Conservation (phyloP, 2,888 invertebrate genomes). For the Emesis furor region DNA sequence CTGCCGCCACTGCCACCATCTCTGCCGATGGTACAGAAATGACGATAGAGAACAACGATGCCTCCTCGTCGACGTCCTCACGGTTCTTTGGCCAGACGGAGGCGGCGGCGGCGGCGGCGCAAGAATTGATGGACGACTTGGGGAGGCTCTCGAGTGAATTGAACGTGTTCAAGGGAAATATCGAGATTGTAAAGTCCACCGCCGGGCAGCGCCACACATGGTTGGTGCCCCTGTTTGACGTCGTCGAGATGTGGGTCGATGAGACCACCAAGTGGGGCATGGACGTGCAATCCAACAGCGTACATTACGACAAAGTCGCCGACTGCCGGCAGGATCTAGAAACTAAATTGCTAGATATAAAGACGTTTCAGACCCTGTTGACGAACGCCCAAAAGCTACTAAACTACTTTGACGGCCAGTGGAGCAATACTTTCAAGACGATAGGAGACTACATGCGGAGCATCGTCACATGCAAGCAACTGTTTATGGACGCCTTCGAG, state of each 20-base stretch:
- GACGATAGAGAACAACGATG: neutral
- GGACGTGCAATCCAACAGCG: too few species aligned
- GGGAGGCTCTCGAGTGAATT: slow-evolving; percentile 1
- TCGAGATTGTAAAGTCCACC: too few species aligned
- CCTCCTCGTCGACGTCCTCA: neutral
- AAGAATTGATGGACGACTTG: slow-evolving; percentile 2
- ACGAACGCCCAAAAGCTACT: neutral
- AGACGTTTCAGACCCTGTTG: slow-evolving; percentile 17
- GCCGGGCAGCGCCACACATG: neutral
- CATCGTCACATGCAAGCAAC: slow-evolving; percentile 18
- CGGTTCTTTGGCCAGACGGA: neutral
- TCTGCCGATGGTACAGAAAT: neutral
- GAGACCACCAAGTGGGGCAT: too few species aligned
- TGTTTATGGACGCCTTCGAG: slow-evolving; percentile 12
- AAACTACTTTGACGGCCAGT: too few species aligned
- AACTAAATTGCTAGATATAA: slow-evolving; percentile 2
- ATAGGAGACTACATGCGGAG: slow-evolving; percentile 18
- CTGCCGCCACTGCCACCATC: neutral
- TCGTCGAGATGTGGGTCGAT: too few species aligned
- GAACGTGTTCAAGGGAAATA: slow-evolving; percentile 16
- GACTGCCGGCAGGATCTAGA: neutral
- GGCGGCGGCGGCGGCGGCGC: neutral
- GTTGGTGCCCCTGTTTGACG: neutral
- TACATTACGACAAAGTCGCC: too few species aligned
- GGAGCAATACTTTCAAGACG: slow-evolving; percentile 5